Evolutionary conservation across 2,797 vertebrate species (phyloP).

Genomic region (Chaunax sp.): DNA sequence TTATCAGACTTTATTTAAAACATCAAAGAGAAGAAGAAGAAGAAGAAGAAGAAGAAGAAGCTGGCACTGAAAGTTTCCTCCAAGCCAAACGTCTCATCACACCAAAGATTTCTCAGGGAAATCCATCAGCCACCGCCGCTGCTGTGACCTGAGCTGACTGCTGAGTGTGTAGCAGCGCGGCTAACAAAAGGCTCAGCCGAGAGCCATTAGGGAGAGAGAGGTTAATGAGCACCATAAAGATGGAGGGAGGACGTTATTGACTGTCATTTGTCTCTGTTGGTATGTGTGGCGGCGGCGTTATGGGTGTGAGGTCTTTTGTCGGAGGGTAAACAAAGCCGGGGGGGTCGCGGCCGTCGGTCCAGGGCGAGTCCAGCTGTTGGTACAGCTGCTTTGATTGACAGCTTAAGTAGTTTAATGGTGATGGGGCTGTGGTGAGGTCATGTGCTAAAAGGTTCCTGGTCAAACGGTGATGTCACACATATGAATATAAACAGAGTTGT

Average conservation of each 20-base stretch:
- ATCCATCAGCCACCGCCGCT: slow-evolving; percentile 42
- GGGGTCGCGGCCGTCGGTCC: slow-evolving; percentile 50
- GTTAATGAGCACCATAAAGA: slow-evolving; percentile 66
- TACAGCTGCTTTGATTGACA: slow-evolving; percentile 47
- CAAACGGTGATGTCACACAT: not conserved
- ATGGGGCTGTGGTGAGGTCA: slow-evolving; percentile 8
- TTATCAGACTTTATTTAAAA: slow-evolving; percentile 38
- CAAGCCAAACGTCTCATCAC: slow-evolving; percentile 55
- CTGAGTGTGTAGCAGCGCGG: slow-evolving; percentile 11
- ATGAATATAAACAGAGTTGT: not conserved
- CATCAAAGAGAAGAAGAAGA: not conserved
- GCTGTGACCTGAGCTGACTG: slow-evolving; percentile 44
- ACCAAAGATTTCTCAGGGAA: slow-evolving; percentile 40
- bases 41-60: slow-evolving; percentile 8
- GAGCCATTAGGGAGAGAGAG: slow-evolving; percentile 59
- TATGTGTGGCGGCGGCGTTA: slow-evolving; percentile 24
- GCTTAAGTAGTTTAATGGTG: slow-evolving; percentile 3
- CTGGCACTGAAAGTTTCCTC: slow-evolving; percentile 29
- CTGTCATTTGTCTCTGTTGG: slow-evolving; percentile 60
- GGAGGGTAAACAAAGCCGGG: slow-evolving; percentile 59
- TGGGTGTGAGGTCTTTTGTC: slow-evolving; percentile 44
- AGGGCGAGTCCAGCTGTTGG: slow-evolving; percentile 29
- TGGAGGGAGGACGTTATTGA: slow-evolving; percentile 61
- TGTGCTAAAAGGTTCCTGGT: not conserved
- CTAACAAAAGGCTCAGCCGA: slow-evolving; percentile 62